A percentile compares a stretch with the other conserved stretches of the same genome.
These are phyloP conservation scores for Pseudobourletiella spinata DNA, from an alignment of 1,140 invertebrate genomes.

Conservation along the genomic window DNA sequence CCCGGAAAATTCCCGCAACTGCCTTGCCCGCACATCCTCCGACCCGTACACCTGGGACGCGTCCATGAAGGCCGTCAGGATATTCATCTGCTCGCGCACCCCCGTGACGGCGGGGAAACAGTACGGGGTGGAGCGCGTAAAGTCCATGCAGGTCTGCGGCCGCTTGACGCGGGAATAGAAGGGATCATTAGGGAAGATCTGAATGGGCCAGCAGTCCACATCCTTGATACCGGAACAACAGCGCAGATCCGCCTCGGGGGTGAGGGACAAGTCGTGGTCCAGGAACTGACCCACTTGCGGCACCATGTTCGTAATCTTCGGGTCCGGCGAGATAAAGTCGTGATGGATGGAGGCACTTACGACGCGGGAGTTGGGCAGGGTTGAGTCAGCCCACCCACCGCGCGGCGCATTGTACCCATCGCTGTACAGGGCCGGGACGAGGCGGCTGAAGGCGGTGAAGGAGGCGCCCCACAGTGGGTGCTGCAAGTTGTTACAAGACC, in stretches of 20 bases:
- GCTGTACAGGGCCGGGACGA: slow-evolving; percentile 28
- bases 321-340: slow-evolving; percentile 75
- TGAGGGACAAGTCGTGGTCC: slow-evolving; percentile 32
- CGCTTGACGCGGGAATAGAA: slow-evolving; percentile 56
- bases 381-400: slow-evolving; percentile 54
- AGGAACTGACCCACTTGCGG: slow-evolving; percentile 33
- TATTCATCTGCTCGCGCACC: slow-evolving; percentile 54
- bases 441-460: slow-evolving; percentile 23
- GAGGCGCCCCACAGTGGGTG: slow-evolving; percentile 27
- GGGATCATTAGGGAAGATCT: slow-evolving; percentile 77
- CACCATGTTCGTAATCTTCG: slow-evolving; percentile 29
- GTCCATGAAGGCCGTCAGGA: slow-evolving; percentile 63
- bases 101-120: slow-evolving; percentile 23
- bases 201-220: slow-evolving; percentile 46
- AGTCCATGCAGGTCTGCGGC: slow-evolving; percentile 34
- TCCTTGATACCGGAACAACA: slow-evolving; percentile 21
- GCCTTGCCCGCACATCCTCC: slow-evolving; percentile 45
- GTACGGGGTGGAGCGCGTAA: slow-evolving; percentile 29
- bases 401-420: slow-evolving; percentile 31
- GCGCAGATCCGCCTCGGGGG: slow-evolving; percentile 23
- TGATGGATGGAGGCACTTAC: slow-evolving; percentile 81
- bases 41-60: slow-evolving; percentile 56
- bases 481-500: slow-evolving; percentile 32
- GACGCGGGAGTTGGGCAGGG: slow-evolving; percentile 68
- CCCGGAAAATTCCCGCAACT: slow-evolving; percentile 41